phyloP scores from a whole-genome alignment of 2,797 vertebrate species.

The Etheostoma nigrum region DNA sequence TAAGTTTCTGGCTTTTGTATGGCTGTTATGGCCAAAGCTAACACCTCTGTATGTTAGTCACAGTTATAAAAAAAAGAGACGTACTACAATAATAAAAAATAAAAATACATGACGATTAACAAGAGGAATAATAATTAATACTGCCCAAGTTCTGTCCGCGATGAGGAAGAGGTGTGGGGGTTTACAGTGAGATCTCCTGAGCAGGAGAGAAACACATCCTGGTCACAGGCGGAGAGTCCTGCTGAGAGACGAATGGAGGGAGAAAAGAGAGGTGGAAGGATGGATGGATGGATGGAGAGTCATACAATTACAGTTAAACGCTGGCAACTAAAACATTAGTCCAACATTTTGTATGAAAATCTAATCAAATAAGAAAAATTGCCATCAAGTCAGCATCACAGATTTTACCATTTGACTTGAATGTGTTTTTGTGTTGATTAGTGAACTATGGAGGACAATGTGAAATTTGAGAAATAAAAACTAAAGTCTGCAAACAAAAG shows the following conservation, averaged over 20 bases:
- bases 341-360: not conserved
- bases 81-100: not conserved
- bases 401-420: no score
- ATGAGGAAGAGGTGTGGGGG: not conserved
- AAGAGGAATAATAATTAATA: slow-evolving; percentile 28
- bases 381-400: no score
- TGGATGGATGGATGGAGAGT: not conserved
- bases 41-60: slow-evolving; percentile 42
- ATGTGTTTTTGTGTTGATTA: not conserved
- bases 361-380: no score
- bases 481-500: no score
- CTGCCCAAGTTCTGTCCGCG: slow-evolving; percentile 11
- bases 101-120: slow-evolving; percentile 11
- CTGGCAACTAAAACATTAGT: not conserved
- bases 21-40: not conserved
- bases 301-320: not conserved
- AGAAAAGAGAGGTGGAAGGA: not conserved
- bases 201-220: slow-evolving; percentile 62
- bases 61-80: slow-evolving; percentile 34
- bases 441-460: not conserved
- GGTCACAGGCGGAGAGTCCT: slow-evolving; percentile 61
- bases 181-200: slow-evolving; percentile 56
- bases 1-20: slow-evolving; percentile 5
- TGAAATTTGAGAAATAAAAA: no score
- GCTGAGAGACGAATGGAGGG: slow-evolving; percentile 14